Evolutionary conservation across 2,113 vertebrate genomes (phyloP), one percentile per base, ranked within the genome.

Genomic region (Centropus bengalensis): DNA sequence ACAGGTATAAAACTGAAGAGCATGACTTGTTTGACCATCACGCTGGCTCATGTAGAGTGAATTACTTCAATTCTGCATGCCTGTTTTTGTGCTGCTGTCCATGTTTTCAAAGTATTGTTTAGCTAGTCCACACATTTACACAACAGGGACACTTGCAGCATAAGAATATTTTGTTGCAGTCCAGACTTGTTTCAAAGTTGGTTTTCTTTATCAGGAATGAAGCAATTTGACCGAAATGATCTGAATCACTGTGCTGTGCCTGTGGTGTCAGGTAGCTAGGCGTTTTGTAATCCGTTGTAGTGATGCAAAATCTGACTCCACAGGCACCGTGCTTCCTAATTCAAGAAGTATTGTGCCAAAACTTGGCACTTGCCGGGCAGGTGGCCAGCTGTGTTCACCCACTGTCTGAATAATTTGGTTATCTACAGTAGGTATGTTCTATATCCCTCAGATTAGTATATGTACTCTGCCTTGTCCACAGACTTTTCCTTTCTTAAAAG

Each of bases 1-100:
- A 96, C 98, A 98, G 98, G 98, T 98, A 98, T 85, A 40, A 90
- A 91, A 91, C 59, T 60, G 45, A 95, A 60, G 54, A 80, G 14
- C 13, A 3, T 64, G 36, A 3, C 20, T 75, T 78, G 54, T 95
- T 90, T 96, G 81, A 94, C 52, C 44, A 2, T 93, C 33, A 2
- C 44, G n/a, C 89, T 93, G 67, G 21, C 60, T 96, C 83, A 23
- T 56, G 56, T 60, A 36, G 47, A 71, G 19, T 59, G 55, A 80
- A n/a, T 74, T 55, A 70, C 55, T 94, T 70, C 26, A 67, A 18
- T 89, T 85, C 36, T 71, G 68, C n/a, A 10, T 56, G 64, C 49
- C 14, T 86, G 1, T 49, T 84, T 62, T 74, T 59, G 12, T 74
- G 26, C 40, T 71, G 42, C 7, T n/a, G 12, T 38, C 23, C 7